Percentiles rank a stretch among this genome's conserved stretches.
phyloP scores from a whole-genome alignment of 2,888 invertebrate species.

The Eremobia ochroleuca region DNA sequence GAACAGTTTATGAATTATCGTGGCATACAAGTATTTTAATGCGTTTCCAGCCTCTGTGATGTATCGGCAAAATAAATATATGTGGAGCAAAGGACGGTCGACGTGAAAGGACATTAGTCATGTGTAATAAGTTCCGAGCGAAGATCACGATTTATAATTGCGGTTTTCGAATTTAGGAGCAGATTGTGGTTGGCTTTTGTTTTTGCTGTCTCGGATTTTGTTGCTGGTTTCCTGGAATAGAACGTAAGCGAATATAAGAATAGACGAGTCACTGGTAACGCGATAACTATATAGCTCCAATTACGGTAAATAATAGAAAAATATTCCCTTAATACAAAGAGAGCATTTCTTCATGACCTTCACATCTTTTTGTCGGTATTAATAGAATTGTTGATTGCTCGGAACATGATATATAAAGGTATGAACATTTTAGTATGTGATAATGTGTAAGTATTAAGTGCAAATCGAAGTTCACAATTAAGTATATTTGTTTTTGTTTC shows the following conservation, averaged over 20 bases:
- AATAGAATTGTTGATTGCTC: neutral
- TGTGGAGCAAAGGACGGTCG: constrained; percentile 58
- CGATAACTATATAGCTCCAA: neutral
- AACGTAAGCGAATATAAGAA: constrained; percentile 25
- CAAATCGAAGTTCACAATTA: neutral
- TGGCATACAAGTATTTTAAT: constrained; percentile 86
- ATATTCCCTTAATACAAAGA: neutral
- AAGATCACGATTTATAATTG: constrained; percentile 71
- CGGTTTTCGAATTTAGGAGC: constrained; percentile 62
- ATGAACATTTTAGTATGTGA: too few relatives aligned
- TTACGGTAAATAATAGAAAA: neutral
- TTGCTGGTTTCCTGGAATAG: constrained; percentile 39
- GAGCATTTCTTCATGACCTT: neutral
- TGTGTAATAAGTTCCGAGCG: constrained; percentile 75
- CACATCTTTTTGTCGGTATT: too few relatives aligned
- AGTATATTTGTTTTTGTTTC: neutral
- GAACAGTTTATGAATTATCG: constrained; percentile 78
- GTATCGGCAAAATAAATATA: constrained; percentile 77
- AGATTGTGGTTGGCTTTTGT: constrained; percentile 47
- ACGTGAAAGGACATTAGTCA: constrained; percentile 74
- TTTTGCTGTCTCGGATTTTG: constrained; percentile 44
- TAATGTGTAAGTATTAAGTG: neutral
- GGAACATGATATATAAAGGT: neutral
- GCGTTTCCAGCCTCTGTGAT: constrained; percentile 78
- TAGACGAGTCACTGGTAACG: neutral